A percentile compares a stretch with the other conserved stretches of the same genome.
These are phyloP conservation scores for Trogon melanurus DNA, from an alignment of 2,113 vertebrate genomes.

Conservation along the genomic window DNA sequence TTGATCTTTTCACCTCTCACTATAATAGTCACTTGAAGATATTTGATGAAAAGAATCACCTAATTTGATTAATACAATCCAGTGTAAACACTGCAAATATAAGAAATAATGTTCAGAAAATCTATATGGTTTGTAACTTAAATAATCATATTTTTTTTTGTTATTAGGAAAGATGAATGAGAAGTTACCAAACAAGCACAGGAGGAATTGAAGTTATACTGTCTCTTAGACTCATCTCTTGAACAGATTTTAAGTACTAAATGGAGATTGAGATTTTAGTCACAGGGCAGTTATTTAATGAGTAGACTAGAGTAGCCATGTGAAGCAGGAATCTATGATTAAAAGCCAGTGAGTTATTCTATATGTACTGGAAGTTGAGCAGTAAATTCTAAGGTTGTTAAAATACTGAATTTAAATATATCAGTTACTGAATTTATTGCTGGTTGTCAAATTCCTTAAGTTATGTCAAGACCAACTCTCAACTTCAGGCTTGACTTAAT, in stretches of 20 bases:
- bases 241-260: neutral
- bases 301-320: neutral
- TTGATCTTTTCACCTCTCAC: neutral
- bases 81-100: neutral
- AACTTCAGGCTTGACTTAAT: slow-evolving; percentile 29
- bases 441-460: slow-evolving; percentile 3
- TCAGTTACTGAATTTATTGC: neutral
- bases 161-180: neutral
- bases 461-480: neutral
- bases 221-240: neutral
- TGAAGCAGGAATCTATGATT: neutral
- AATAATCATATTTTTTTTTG: neutral
- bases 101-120: neutral
- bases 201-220: neutral
- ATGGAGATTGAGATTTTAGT: neutral
- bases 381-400: neutral
- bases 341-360: neutral
- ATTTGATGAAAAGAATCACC: neutral
- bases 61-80: neutral
- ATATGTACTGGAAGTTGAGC: neutral
- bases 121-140: neutral
- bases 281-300: neutral
- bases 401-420: slow-evolving; percentile 4
- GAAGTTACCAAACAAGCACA: neutral
- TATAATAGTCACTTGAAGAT: neutral